Evolutionary conservation across 2,797 vertebrate species (phyloP).

Genomic region (Lagocephalus sceleratus): DNA sequence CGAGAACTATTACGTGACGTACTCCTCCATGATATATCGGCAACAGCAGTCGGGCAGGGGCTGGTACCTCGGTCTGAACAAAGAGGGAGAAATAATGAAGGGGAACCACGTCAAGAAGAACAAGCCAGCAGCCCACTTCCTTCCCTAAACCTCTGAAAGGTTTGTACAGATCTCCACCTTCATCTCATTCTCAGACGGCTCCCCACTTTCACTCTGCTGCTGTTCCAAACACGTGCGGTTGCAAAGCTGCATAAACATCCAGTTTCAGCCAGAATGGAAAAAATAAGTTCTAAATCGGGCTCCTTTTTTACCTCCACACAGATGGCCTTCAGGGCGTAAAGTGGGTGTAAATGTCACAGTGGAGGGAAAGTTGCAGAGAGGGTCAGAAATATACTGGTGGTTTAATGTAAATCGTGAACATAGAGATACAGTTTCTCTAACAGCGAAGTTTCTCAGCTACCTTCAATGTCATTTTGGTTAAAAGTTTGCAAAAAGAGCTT

Average conservation of each 20-base stretch:
- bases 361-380: neutral
- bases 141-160: conserved; percentile 99
- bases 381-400: neutral
- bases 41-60: conserved; percentile 98
- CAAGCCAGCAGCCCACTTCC: conserved; percentile 97
- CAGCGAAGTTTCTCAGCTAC: conserved; percentile 9
- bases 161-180: conserved; percentile 46
- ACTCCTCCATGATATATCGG: conserved; percentile 98
- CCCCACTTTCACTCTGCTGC: too few relatives aligned
- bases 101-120: conserved; percentile 99
- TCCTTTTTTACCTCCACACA: neutral
- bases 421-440: conserved; percentile 1
- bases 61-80: conserved; percentile 99
- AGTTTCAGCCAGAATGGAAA: neutral
- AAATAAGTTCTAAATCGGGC: neutral
- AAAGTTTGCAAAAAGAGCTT: neutral
- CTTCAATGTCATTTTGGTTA: conserved; percentile 11
- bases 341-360: neutral
- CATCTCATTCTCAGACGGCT: too few relatives aligned
- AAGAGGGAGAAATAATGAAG: conserved; percentile 99
- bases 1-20: conserved; percentile 99
- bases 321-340: neutral
- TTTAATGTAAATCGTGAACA: neutral
- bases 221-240: too few relatives aligned
- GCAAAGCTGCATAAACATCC: neutral